A percentile compares a stretch with the other conserved stretches of the same genome.
Evolutionary conservation across 2,888 invertebrate species (phyloP).

Genomic region (Micropterix aruncella): DNA sequence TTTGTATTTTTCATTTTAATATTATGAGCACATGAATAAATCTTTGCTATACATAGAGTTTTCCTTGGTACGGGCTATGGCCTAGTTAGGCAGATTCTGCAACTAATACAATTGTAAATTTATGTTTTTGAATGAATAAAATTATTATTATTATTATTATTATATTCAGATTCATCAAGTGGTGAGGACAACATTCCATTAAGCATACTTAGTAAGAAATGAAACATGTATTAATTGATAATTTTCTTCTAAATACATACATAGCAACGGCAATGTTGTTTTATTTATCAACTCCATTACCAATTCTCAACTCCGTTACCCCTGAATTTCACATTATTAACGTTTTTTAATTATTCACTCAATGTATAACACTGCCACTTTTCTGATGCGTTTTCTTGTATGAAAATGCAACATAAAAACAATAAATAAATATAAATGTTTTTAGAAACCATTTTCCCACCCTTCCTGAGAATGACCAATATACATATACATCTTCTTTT

Average conservation of each 20-base stretch:
- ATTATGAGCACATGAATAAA: too few relatives aligned
- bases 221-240: not conserved
- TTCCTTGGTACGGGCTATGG: too few relatives aligned
- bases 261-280: not conserved
- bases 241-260: too few relatives aligned
- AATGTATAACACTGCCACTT: not conserved
- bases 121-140: too few relatives aligned
- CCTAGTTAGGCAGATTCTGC: too few relatives aligned
- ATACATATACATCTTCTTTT: too few relatives aligned
- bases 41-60: too few relatives aligned
- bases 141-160: too few relatives aligned
- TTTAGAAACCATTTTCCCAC: conserved; percentile 1
- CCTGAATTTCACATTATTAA: conserved; percentile 1
- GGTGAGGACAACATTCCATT: not conserved
- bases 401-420: conserved; percentile 2
- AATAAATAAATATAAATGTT: not conserved
- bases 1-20: too few relatives aligned
- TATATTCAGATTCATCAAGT: too few relatives aligned
- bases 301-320: conserved; percentile 2
- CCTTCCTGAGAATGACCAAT: conserved; percentile 1
- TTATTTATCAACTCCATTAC: conserved; percentile 1
- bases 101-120: too few relatives aligned
- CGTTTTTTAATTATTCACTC: not conserved
- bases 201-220: not conserved
- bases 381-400: conserved; percentile 1